Conservation (phyloP, 1,140 invertebrate genomes). For the Bathynomus jamesi region DNA sequence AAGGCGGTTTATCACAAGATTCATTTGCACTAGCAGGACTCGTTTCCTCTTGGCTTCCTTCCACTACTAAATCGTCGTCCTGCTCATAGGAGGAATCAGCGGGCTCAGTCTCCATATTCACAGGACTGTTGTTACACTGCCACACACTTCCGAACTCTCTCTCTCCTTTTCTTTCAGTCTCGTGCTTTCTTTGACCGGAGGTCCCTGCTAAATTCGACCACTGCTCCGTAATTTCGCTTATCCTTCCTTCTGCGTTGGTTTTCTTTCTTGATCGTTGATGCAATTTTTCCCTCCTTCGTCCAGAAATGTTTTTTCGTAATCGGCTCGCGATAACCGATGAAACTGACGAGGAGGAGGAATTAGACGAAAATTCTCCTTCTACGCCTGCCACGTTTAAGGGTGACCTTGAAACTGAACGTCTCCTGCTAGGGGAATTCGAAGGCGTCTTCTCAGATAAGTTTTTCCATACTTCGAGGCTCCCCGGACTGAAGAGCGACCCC, state of each 20-base stretch:
- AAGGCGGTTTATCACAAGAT: not conserved
- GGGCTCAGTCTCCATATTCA: not conserved
- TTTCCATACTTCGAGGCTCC: not conserved
- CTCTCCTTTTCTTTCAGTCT: not conserved
- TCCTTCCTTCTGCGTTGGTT: not conserved
- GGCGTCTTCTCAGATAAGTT: not conserved
- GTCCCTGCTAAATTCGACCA: not conserved
- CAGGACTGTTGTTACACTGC: not conserved
- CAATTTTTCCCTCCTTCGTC: not conserved
- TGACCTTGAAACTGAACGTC: not conserved
- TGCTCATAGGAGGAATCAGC: not conserved
- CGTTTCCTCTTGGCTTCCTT: not conserved
- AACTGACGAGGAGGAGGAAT: not conserved
- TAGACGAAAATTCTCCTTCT: not conserved
- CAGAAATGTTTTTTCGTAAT: not conserved
- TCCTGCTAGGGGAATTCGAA: not conserved
- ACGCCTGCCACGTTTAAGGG: not conserved
- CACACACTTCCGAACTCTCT: not conserved
- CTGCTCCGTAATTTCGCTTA: not conserved
- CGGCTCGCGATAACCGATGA: not conserved
- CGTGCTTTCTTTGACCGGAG: not conserved
- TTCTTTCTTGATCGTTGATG: not conserved
- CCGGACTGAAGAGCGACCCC: not conserved
- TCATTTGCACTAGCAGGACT: not conserved
- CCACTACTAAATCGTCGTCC: not conserved